Conservation (phyloP, 2,888 invertebrate species). For the Tricholauxania praeusta region DNA sequence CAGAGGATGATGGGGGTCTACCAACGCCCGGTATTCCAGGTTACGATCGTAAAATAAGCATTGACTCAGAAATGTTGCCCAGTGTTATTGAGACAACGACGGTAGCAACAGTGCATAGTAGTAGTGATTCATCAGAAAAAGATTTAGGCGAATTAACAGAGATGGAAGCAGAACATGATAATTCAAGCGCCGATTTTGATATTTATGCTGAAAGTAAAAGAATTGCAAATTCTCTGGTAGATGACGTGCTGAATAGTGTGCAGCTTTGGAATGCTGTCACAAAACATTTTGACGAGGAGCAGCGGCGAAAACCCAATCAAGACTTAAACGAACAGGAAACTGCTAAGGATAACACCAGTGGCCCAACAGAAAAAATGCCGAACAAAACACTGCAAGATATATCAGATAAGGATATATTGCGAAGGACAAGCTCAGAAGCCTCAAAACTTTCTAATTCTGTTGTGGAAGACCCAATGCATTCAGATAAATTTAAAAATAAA, state of each 20-base stretch:
- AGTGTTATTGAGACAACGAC: conserved; percentile 61
- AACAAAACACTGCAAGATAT: not conserved
- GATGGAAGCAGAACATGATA: conserved; percentile 32
- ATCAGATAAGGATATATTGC: not conserved
- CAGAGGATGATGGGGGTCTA: conserved; percentile 52
- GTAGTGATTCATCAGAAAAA: conserved; percentile 49
- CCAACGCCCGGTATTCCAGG: conserved; percentile 48
- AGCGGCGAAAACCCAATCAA: not conserved
- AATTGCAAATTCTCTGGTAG: conserved; percentile 51
- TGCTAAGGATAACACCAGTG: not conserved
- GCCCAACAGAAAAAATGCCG: not conserved
- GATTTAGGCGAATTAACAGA: conserved; percentile 42
- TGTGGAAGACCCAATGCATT: conserved; percentile 57
- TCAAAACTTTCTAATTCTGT: conserved; percentile 41
- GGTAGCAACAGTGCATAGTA: conserved; percentile 61
- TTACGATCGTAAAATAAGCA: conserved; percentile 51
- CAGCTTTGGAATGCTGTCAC: conserved; percentile 51
- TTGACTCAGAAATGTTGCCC: conserved; percentile 62
- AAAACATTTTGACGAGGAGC: conserved; percentile 25
- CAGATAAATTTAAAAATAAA: conserved; percentile 58
- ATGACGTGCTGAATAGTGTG: conserved; percentile 55
- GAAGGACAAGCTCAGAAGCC: conserved; percentile 44
- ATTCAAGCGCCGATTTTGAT: conserved; percentile 15
- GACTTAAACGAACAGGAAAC: conserved; percentile 9
- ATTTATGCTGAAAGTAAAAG: conserved; percentile 47